Evolutionary conservation across 2,888 invertebrate genomes (phyloP).

Genomic region (Margaritifera margaritifera): DNA sequence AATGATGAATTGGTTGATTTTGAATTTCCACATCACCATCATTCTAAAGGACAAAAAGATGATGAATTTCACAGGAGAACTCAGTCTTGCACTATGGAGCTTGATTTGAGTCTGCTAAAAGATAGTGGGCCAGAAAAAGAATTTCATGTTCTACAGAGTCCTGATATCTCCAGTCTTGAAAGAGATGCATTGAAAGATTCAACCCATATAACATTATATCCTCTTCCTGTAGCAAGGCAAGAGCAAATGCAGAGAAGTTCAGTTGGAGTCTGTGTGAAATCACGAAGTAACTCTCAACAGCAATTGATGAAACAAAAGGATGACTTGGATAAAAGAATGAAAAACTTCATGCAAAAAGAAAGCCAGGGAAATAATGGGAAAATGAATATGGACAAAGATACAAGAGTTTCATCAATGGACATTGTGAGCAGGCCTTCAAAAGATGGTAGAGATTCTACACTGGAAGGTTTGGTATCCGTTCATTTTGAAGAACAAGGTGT

Average conservation of each 20-base stretch:
- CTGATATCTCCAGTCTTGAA: conserved; percentile 56
- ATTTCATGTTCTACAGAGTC: conserved; percentile 36
- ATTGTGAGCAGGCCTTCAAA: too few species aligned
- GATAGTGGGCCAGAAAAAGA: background rate
- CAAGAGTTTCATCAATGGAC: background rate
- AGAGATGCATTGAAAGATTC: conserved; percentile 60
- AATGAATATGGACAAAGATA: conserved; percentile 2
- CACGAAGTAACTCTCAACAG: conserved; percentile 45
- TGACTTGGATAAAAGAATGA: conserved; percentile 48
- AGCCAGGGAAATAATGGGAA: background rate
- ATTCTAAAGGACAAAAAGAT: background rate
- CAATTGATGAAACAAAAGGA: conserved; percentile 47
- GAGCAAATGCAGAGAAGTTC: conserved; percentile 42
- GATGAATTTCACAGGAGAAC: conserved; percentile 28
- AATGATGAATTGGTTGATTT: conserved; percentile 27
- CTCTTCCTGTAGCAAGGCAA: conserved; percentile 18
- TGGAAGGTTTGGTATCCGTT: too few species aligned
- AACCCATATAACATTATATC: conserved; percentile 30
- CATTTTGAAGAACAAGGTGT: too few species aligned
- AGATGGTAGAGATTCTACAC: too few species aligned
- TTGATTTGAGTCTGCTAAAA: conserved; percentile 6
- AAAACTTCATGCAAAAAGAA: conserved; percentile 36
- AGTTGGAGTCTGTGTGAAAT: conserved; percentile 46
- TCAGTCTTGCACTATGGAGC: conserved; percentile 41
- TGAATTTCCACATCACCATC: too few species aligned